Percentiles rank a stretch among this genome's conserved stretches.
phyloP scores from a whole-genome alignment of 1,140 invertebrate species.

The Oryctes rhinoceros region DNA sequence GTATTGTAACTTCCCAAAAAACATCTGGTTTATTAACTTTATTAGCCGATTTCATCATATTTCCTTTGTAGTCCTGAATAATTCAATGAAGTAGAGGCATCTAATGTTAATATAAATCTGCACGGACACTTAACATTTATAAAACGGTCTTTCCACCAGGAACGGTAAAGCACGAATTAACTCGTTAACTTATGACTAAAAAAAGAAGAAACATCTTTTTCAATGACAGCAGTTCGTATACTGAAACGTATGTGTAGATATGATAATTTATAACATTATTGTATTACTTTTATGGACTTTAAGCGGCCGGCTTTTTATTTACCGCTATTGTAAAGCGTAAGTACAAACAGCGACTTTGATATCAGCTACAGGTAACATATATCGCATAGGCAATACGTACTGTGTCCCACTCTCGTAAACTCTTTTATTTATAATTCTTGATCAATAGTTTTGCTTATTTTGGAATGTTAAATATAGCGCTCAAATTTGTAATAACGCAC shows the following conservation, averaged over 20 bases:
- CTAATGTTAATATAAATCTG: not conserved
- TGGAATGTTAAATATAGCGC: no score
- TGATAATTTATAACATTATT: conserved; percentile 22
- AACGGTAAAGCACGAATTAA: conserved; percentile 28
- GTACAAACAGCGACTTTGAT: no score
- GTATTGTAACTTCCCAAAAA: no score
- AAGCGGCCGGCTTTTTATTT: not conserved
- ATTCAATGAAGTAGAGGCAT: not conserved
- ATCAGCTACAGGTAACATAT: no score
- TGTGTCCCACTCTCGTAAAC: no score
- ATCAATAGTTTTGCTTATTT: no score
- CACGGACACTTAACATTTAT: conserved; percentile 12
- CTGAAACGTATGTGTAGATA: not conserved
- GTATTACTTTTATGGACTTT: conserved; percentile 18
- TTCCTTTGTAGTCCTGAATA: not conserved
- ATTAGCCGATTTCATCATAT: not conserved
- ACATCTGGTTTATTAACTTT: no score
- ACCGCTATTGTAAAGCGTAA: not conserved
- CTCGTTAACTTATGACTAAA: conserved; percentile 20
- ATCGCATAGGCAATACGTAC: no score
- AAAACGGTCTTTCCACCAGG: not conserved
- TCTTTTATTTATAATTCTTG: no score
- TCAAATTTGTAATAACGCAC: no score
- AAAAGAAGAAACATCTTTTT: conserved; percentile 12
- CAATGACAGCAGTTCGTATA: not conserved